Percentiles rank a stretch among this genome's conserved stretches.
phyloP scores from a whole-genome alignment of 2,113 vertebrate species.

The Acanthochromis polyacanthus region DNA sequence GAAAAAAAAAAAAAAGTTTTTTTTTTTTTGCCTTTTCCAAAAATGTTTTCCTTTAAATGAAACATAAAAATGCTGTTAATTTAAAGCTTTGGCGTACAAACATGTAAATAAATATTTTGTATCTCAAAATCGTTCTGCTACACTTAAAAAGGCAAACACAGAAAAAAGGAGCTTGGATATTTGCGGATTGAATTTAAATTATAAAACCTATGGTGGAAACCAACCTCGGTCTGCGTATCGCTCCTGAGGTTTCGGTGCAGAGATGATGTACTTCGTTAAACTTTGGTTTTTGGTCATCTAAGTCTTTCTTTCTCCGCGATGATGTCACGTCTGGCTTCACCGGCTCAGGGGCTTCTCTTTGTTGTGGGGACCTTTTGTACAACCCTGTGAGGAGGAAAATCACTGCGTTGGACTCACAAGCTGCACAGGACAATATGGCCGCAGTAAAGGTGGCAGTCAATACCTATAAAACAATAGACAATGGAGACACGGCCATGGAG shows the following conservation, averaged over 20 bases:
- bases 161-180: neutral
- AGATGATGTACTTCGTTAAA: slow-evolving; percentile 95
- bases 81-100: too few relatives aligned
- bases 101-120: too few relatives aligned
- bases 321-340: slow-evolving; percentile 95
- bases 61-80: neutral
- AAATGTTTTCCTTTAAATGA: neutral
- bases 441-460: slow-evolving; percentile 24
- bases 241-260: slow-evolving; percentile 93
- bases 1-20: too few relatives aligned
- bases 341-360: slow-evolving; percentile 95
- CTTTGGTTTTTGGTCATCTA: slow-evolving; percentile 89
- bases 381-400: slow-evolving; percentile 85
- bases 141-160: neutral
- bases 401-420: slow-evolving; percentile 18
- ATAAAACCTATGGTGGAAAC: neutral
- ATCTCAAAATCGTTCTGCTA: neutral
- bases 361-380: slow-evolving; percentile 96
- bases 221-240: slow-evolving; percentile 93
- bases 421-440: neutral
- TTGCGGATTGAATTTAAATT: slow-evolving; percentile 2
- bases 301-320: slow-evolving; percentile 89
- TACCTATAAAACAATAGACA: slow-evolving; percentile 45
- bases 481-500: slow-evolving; percentile 4
- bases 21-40: neutral